A percentile compares a stretch with the other conserved stretches of the same genome.
Evolutionary conservation across 2,888 invertebrate species (phyloP).

Genomic region (Dermolepida albohirtum): DNA sequence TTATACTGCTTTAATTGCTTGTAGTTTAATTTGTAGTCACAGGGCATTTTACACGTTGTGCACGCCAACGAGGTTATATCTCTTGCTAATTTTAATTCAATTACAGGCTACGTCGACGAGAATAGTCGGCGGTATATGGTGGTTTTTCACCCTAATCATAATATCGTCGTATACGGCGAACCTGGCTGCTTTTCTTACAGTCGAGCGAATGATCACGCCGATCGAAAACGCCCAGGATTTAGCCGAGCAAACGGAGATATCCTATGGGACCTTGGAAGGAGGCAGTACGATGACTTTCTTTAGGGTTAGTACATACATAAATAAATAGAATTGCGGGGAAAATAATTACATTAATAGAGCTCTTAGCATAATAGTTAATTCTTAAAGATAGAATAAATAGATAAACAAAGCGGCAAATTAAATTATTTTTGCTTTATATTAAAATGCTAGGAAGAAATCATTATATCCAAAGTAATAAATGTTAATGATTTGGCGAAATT

Average conservation of each 20-base stretch:
- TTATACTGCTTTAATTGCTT: neutral
- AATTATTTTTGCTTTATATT: too few relatives aligned
- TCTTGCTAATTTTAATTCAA: neutral
- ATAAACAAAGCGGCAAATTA: too few relatives aligned
- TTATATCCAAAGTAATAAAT: too few relatives aligned
- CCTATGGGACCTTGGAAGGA: conserved; percentile 84
- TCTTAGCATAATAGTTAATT: too few relatives aligned
- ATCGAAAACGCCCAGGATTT: conserved; percentile 89
- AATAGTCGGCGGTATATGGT: conserved; percentile 89
- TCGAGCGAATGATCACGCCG: conserved; percentile 88
- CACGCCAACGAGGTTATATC: conserved; percentile 5
- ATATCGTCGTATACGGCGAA: conserved; percentile 94
- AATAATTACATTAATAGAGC: too few relatives aligned
- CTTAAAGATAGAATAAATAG: too few relatives aligned
- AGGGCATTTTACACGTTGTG: neutral
- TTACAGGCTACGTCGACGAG: conserved; percentile 77
- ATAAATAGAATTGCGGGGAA: too few relatives aligned
- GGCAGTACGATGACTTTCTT: conserved; percentile 93
- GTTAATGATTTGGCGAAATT: too few relatives aligned
- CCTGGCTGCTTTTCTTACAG: conserved; percentile 90
- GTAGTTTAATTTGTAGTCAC: neutral
- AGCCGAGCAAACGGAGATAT: conserved; percentile 82
- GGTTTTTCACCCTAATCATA: conserved; percentile 92
- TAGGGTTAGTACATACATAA: conserved; percentile 68
- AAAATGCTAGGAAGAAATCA: too few relatives aligned